Evolutionary conservation across 2,797 vertebrate species (phyloP).

Genomic region (Lycodopsis pacificus): DNA sequence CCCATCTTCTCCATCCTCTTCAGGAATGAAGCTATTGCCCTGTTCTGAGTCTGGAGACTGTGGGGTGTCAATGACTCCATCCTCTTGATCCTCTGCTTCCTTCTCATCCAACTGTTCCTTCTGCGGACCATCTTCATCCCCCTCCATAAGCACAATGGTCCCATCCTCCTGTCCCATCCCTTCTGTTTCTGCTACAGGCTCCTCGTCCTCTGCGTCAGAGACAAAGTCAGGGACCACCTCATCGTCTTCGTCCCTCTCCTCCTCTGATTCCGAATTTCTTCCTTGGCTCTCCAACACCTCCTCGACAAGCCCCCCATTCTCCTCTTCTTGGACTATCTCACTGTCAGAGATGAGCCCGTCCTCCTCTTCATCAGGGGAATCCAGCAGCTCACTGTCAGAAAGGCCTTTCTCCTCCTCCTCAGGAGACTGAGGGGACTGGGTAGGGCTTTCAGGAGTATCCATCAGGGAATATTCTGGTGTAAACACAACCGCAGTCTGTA

Average conservation of each 20-base stretch:
- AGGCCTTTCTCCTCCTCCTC: conserved; percentile 89
- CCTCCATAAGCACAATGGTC: conserved; percentile 72
- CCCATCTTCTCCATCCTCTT: conserved; percentile 74
- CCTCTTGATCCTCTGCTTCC: conserved; percentile 71
- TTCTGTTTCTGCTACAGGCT: conserved; percentile 63
- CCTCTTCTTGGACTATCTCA: conserved; percentile 87
- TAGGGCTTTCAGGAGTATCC: conserved; percentile 95
- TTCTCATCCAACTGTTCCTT: conserved; percentile 34
- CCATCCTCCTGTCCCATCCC: conserved; percentile 74
- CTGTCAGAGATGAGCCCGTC: conserved; percentile 88
- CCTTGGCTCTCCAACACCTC: conserved; percentile 48
- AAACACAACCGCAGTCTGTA: conserved; percentile 16
- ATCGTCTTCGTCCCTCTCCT: conserved; percentile 83
- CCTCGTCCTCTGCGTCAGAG: conserved; percentile 84
- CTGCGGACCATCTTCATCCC: conserved; percentile 58
- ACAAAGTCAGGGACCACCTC: conserved; percentile 78
- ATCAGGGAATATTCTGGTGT: conserved; percentile 79
- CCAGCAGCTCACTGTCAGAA: conserved; percentile 89
- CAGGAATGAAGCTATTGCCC: conserved; percentile 63
- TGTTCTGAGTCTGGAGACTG: conserved; percentile 88
- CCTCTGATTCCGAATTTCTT: conserved; percentile 72
- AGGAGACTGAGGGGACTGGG: conserved; percentile 89
- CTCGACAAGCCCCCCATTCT: conserved; percentile 76
- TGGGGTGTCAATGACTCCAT: conserved; percentile 82
- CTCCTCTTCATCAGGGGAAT: conserved; percentile 82